Conservation (phyloP, 92 coral and sea anemone species). For the Galaxea fascicularis region DNA sequence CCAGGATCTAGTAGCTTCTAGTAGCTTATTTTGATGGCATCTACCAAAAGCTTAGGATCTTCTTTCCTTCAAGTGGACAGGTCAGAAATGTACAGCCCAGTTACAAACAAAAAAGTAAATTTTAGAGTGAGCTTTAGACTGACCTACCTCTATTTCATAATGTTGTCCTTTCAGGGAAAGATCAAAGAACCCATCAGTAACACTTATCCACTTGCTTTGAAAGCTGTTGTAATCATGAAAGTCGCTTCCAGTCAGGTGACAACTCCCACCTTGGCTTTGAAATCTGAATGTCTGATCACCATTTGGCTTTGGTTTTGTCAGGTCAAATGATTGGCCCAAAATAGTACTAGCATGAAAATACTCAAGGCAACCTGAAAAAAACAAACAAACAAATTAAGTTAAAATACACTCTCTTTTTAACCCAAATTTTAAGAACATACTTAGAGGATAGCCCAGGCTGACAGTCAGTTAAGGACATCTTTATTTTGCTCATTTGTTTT, state of each 20-base stretch:
- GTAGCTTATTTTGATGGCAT: too few relatives aligned
- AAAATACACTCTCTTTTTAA: neutral
- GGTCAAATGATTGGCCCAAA: neutral
- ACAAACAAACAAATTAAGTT: neutral
- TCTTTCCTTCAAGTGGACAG: too few relatives aligned
- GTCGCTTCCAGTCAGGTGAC: neutral
- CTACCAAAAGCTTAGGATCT: too few relatives aligned
- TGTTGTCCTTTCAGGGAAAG: neutral
- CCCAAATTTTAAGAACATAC: neutral
- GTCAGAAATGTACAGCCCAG: too few relatives aligned
- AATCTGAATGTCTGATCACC: neutral
- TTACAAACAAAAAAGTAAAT: too few relatives aligned
- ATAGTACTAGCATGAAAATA: neutral
- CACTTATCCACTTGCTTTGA: neutral
- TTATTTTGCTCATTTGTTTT: too few relatives aligned
- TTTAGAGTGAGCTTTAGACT: too few relatives aligned
- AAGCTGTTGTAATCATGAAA: conserved; percentile 17
- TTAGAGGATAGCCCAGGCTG: too few relatives aligned
- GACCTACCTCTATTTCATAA: neutral
- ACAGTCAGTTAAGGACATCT: too few relatives aligned
- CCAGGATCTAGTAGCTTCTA: too few relatives aligned
- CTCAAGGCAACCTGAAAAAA: neutral
- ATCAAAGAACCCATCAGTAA: neutral
- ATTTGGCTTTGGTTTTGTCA: neutral
- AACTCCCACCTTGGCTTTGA: neutral